Conservation (phyloP, 2,113 vertebrate species). For the Xenopus tropicalis region DNA sequence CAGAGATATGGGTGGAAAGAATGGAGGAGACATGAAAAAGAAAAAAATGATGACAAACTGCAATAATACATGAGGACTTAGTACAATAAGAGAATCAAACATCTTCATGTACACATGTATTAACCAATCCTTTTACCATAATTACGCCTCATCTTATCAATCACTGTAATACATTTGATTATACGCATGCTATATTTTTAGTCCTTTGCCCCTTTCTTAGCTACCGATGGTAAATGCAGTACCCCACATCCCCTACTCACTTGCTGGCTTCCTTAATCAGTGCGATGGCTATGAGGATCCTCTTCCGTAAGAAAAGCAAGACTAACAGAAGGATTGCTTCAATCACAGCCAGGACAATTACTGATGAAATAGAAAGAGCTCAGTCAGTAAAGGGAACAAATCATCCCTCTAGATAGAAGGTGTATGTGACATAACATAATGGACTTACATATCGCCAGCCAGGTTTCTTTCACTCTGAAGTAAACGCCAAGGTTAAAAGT, state of each 20-base stretch:
- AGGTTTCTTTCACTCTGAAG: conserved; percentile 77
- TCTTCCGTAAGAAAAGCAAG: conserved; percentile 76
- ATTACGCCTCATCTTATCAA: no score
- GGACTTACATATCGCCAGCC: conserved; percentile 82
- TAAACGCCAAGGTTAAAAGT: conserved; percentile 73
- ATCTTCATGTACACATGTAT: no score
- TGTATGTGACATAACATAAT: no score
- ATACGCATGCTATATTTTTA: no score
- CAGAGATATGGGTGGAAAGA: not conserved
- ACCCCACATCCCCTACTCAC: conserved; percentile 51
- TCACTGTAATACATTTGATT: no score
- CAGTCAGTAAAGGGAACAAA: not conserved
- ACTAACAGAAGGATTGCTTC: conserved; percentile 74
- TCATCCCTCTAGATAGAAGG: no score
- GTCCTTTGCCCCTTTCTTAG: no score
- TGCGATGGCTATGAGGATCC: conserved; percentile 80
- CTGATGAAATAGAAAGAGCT: conserved; percentile 22
- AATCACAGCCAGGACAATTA: conserved; percentile 70
- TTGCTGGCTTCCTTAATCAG: conserved; percentile 85
- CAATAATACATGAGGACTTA: no score
- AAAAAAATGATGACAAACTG: no score
- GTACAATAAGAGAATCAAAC: no score
- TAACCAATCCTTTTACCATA: no score
- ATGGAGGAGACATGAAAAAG: not conserved
- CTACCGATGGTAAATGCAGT: no score